Base-by-base conservation (phyloP, 2,797 vertebrate genomes). In the Epinephelus coioides region DNA sequence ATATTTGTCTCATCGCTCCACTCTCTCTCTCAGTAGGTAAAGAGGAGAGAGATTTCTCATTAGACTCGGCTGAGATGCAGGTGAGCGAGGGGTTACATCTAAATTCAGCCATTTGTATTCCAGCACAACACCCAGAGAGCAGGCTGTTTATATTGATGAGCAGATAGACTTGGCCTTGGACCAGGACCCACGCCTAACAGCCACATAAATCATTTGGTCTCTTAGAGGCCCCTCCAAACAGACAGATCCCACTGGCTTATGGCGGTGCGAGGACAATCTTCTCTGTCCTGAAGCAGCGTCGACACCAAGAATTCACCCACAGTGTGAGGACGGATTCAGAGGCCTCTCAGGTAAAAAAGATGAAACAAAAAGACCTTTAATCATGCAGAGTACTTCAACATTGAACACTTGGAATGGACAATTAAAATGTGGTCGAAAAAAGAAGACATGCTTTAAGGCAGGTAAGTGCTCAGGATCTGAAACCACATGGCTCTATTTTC, bases 81-180 rank as follows among this genome's bases (percentile, higher is more conserved):
- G 92, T 92, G 88, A 89, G 77, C 50, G 27, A 70, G 74, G 79
- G 87, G 86, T 91, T 81, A 92, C 88, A 86, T 91, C 86, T 85
- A 90, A 92, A 93, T 90, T 82, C 86, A 46, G 18, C 76, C 84
- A 92, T 93, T 92, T 90, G 85, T 93, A 93, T 93, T 93, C 91
- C 65, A 72, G 17, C 50, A 5, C 56, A 60, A 73, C 81, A 70
- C 73, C 62, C 40, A 2, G 47, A 49, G 76, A 89, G 84, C 76
- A 62, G 50, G 59, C 75, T 81, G 84, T 87, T 91, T 86, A 76
- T 90, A 85, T 82, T 90, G 91, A 93, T 87, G 88, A 91, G 85
- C 82, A 82, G 86, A 91, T 78, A 87, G 89, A 84, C 87, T 83
- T 81, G 85, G 92, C 88, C 90, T 88, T 86, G 88, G 84, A 91